Conservation (phyloP, 2,888 invertebrate species). For the Sepiola atlantica region DNA sequence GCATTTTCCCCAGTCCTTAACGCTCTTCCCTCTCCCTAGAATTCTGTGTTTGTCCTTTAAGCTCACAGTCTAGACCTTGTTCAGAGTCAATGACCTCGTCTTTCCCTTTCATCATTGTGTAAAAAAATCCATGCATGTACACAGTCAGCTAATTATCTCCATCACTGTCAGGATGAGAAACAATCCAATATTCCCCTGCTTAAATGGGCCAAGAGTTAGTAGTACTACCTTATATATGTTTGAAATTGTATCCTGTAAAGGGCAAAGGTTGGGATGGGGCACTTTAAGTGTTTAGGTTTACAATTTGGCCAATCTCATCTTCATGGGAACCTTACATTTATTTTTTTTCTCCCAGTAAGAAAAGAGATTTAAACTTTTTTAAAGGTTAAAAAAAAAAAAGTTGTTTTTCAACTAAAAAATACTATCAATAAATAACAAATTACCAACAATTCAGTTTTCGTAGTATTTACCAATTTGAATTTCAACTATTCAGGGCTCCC, state of each 20-base stretch:
- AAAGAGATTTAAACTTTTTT: too few species aligned
- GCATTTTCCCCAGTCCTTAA: too few species aligned
- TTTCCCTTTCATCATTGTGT: not conserved
- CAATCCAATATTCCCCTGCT: not conserved
- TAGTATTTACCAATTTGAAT: too few species aligned
- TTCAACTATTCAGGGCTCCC: too few species aligned
- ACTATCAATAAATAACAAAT: too few species aligned
- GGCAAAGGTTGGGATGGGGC: not conserved
- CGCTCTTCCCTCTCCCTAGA: not conserved
- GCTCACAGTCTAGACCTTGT: not conserved
- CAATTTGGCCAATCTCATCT: not conserved
- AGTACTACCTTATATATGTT: not conserved
- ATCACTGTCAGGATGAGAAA: constrained; percentile 2
- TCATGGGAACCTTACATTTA: not conserved
- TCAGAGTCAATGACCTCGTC: not conserved
- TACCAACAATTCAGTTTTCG: too few species aligned
- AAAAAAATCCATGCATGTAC: not conserved
- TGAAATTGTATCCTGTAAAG: not conserved
- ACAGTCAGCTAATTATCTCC: not conserved
- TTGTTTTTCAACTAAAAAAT: too few species aligned
- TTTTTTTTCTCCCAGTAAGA: not conserved
- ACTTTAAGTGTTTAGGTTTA: not conserved
- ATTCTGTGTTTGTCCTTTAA: not conserved
- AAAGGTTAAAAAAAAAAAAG: too few species aligned
- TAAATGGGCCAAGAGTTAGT: not conserved